A percentile compares a stretch with the other conserved stretches of the same genome.
Conservation (phyloP, 2,888 invertebrate species). For the Sinohyriopsis cumingii region DNA sequence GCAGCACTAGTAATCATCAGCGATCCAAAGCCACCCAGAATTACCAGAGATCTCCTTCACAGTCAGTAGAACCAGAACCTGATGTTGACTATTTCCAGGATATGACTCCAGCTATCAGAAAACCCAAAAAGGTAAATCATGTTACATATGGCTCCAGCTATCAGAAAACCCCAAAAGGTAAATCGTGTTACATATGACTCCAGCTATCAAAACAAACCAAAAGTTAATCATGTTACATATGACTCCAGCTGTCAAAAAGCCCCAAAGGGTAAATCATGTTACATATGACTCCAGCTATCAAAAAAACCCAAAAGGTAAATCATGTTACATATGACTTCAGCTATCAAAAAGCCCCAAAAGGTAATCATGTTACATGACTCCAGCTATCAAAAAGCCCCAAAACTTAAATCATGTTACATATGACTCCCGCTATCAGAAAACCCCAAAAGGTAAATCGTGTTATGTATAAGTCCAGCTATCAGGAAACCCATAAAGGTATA, state of each 20-base stretch:
- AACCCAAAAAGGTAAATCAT: constrained; percentile 54
- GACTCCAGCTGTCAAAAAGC: constrained; percentile 53
- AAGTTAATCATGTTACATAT: constrained; percentile 44
- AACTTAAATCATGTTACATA: constrained; percentile 40
- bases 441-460: constrained; percentile 16
- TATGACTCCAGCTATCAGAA: constrained; percentile 58
- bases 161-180: too few species aligned
- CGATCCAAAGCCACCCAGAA: constrained; percentile 24
- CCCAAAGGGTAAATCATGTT: constrained; percentile 46
- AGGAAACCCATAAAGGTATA: constrained; percentile 61
- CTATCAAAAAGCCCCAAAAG: constrained; percentile 56
- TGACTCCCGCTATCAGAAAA: too few species aligned
- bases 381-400: constrained; percentile 52
- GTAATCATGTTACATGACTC: constrained; percentile 51
- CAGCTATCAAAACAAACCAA: constrained; percentile 56
- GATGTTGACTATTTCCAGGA: constrained; percentile 63
- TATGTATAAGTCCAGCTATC: constrained; percentile 60
- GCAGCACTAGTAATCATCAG: constrained; percentile 22
- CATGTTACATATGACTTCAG: constrained; percentile 33
- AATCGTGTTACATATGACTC: constrained; percentile 57
- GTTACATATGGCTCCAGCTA: too few species aligned
- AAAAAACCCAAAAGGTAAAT: constrained; percentile 61
- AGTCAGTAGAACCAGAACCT: constrained; percentile 44
- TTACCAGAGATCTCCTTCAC: constrained; percentile 10
- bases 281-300: constrained; percentile 16